A percentile compares a stretch with the other conserved stretches of the same genome.
These are phyloP conservation scores for Halcyon malimbica DNA, from an alignment of 2,113 vertebrate genomes.

Conservation along the genomic window DNA sequence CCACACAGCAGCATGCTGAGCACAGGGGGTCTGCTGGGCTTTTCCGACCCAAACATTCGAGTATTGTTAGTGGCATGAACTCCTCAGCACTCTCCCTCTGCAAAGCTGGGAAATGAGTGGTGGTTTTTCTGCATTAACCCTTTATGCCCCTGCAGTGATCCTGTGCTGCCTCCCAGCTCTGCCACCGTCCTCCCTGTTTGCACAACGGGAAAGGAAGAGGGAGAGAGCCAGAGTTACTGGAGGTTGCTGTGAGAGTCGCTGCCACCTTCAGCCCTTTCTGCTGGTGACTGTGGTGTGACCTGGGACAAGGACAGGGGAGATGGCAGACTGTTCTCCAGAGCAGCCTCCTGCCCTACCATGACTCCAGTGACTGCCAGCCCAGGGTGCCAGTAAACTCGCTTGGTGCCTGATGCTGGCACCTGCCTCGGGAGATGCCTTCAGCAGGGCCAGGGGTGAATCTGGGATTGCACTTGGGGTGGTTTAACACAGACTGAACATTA, in stretches of 20 bases:
- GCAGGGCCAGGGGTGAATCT: background rate
- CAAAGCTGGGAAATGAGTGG: background rate
- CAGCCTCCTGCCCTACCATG: background rate
- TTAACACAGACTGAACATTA: background rate
- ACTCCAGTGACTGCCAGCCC: background rate
- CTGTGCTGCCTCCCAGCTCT: background rate
- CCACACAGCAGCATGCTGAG: accelerated
- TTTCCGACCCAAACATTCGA: background rate
- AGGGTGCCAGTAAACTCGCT: background rate
- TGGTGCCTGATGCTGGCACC: background rate
- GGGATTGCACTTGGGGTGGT: background rate
- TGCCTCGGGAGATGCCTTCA: background rate
- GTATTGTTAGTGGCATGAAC: background rate
- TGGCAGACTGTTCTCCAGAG: background rate
- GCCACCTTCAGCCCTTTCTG: background rate
- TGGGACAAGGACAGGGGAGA: background rate
- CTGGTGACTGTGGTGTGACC: background rate
- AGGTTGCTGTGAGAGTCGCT: background rate
- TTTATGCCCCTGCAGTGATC: background rate
- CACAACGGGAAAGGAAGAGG: accelerated
- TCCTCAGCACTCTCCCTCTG: background rate
- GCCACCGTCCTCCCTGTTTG: background rate
- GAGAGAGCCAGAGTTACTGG: background rate
- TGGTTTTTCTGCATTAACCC: background rate
- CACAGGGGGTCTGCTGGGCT: background rate